A percentile compares a stretch with the other conserved stretches of the same genome.
Evolutionary conservation across 2,113 vertebrate genomes (phyloP).

Genomic region (Myotis davidii): DNA sequence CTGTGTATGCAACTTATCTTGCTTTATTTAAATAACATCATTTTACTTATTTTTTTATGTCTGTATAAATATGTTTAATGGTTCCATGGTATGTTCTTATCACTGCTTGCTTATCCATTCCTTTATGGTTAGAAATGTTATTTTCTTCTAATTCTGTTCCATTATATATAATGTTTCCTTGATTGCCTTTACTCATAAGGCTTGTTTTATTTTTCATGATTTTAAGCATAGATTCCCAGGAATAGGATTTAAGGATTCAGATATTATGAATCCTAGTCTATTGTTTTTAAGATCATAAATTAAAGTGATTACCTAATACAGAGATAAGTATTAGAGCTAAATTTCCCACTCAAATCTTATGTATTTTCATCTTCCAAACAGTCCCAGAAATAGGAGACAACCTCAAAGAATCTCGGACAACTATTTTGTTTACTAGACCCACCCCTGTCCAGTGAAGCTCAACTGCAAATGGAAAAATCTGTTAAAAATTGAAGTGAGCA

Average conservation of each 20-base stretch:
- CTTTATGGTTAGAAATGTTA: background rate
- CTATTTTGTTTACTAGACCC: background rate
- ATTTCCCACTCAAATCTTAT: background rate
- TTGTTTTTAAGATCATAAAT: background rate
- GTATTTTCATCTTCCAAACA: background rate
- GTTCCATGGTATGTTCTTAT: background rate
- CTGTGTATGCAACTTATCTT: background rate
- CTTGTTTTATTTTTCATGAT: background rate
- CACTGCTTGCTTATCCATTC: background rate
- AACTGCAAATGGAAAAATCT: constrained; percentile 18
- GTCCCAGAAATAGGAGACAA: background rate
- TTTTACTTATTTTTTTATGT: background rate
- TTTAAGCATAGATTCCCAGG: background rate
- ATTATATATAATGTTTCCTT: constrained; percentile 6
- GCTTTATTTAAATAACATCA: background rate
- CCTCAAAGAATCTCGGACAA: background rate
- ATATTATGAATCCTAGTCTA: background rate
- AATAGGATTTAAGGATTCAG: background rate
- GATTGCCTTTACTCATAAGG: background rate
- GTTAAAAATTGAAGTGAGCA: background rate
- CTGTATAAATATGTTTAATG: background rate
- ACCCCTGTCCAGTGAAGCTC: background rate
- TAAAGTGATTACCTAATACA: constrained; percentile 4
- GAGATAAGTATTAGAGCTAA: background rate
- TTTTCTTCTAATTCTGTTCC: background rate